These are phyloP conservation scores for Melanargia galathea DNA, from an alignment of 2,888 invertebrate genomes.

Conservation along the genomic window DNA sequence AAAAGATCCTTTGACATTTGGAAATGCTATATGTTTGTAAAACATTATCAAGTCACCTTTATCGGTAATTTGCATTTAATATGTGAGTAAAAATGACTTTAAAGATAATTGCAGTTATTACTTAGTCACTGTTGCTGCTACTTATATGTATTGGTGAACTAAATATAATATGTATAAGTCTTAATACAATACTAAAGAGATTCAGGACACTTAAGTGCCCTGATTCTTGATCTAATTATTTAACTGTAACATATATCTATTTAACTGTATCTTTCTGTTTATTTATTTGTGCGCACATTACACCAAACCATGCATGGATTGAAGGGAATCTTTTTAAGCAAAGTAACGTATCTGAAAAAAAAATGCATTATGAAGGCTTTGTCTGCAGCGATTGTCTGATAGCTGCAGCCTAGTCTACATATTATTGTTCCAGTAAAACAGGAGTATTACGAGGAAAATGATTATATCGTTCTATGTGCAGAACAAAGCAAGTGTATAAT, in stretches of 20 bases:
- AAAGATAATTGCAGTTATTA: slow-evolving; percentile 2
- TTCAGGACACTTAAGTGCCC: background rate
- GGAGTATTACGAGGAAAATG: slow-evolving; percentile 26
- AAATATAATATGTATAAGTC: background rate
- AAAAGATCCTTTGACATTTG: slow-evolving; percentile 41
- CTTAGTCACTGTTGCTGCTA: background rate
- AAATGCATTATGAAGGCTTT: no score
- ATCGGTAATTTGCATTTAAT: slow-evolving; percentile 17
- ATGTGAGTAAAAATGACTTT: background rate
- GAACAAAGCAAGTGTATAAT: slow-evolving; percentile 70
- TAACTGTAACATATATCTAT: no score
- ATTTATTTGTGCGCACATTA: no score
- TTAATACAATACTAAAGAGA: background rate
- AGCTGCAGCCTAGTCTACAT: background rate
- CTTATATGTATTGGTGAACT: background rate
- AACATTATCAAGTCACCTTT: slow-evolving; percentile 20
- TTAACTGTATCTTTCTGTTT: no score
- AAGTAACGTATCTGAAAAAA: no score
- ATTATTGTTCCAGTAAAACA: slow-evolving; percentile 18
- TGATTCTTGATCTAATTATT: no score
- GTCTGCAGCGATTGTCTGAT: background rate
- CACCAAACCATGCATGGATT: no score
- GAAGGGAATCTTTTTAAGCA: no score
- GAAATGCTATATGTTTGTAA: slow-evolving; percentile 32
- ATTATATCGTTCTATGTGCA: slow-evolving; percentile 36